Evolutionary conservation across 2,888 invertebrate species (phyloP).

Genomic region (Hydroisotoma schaefferi): DNA sequence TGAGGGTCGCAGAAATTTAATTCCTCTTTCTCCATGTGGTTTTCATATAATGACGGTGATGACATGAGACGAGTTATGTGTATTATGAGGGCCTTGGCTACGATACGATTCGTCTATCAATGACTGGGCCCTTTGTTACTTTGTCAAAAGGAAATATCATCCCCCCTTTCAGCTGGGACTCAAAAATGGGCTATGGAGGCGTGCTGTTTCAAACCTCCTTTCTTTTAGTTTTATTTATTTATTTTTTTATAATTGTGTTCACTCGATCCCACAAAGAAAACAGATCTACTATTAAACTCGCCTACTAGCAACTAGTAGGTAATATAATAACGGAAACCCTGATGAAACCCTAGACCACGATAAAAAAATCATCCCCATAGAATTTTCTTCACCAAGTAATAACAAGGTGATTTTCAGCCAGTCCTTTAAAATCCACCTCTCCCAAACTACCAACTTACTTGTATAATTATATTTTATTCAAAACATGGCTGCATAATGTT

Average conservation of each 20-base stretch:
- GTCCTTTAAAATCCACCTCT: not conserved
- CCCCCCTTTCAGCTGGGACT: slow-evolving; percentile 30
- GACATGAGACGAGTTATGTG: not conserved
- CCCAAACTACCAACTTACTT: too few species aligned
- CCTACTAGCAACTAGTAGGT: too few species aligned
- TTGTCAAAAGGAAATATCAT: slow-evolving; percentile 21
- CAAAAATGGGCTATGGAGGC: slow-evolving; percentile 30
- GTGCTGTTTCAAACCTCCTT: slow-evolving; percentile 25
- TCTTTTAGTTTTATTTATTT: not conserved
- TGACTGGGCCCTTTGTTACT: slow-evolving; percentile 26
- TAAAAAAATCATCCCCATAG: too few species aligned
- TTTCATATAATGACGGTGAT: not conserved
- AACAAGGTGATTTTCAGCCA: not conserved
- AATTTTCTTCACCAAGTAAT: too few species aligned
- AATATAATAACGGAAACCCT: too few species aligned
- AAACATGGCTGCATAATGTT: too few species aligned
- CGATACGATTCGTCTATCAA: slow-evolving; percentile 32
- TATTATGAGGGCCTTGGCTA: not conserved
- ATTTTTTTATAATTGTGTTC: slow-evolving; percentile 8
- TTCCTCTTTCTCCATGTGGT: not conserved
- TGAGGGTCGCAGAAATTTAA: slow-evolving; percentile 5
- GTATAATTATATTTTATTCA: too few species aligned
- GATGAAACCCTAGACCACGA: too few species aligned
- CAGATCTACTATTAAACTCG: not conserved
- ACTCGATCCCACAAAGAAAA: slow-evolving; percentile 8